Conservation (phyloP, 2,113 vertebrate genomes). For the Excalfactoria chinensis region DNA sequence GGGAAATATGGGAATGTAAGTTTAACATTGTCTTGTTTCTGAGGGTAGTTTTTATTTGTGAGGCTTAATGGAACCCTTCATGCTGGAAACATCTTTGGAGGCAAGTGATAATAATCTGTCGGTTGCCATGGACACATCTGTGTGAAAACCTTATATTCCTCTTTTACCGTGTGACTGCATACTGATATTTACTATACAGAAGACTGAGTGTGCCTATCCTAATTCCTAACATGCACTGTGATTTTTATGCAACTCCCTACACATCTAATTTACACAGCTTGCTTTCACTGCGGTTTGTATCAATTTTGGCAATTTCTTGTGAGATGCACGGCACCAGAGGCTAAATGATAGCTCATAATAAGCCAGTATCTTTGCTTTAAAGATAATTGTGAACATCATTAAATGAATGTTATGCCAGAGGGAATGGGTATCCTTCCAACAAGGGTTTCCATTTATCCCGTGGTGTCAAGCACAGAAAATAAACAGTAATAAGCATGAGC, state of each 20-base stretch:
- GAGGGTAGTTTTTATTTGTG: neutral
- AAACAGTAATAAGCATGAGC: slow-evolving; percentile 35
- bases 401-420: slow-evolving; percentile 35
- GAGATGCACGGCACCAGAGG: neutral
- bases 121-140: slow-evolving; percentile 23
- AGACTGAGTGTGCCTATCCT: neutral
- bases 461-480: slow-evolving; percentile 41
- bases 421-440: slow-evolving; percentile 51
- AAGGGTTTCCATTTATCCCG: slow-evolving; percentile 54
- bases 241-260: neutral
- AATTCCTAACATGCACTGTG: neutral
- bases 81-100: neutral
- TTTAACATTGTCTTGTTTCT: neutral
- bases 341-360: slow-evolving; percentile 14
- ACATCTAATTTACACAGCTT: slow-evolving; percentile 25
- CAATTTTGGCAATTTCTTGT: slow-evolving; percentile 28
- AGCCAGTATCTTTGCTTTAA: slow-evolving; percentile 41
- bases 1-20: neutral
- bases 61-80: neutral
- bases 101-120: neutral
- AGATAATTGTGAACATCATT: slow-evolving; percentile 53
- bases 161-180: neutral
- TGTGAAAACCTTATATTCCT: neutral
- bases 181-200: neutral
- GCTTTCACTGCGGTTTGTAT: neutral